Evolutionary conservation across 2,113 vertebrate species (phyloP).

Genomic region (Poicephalus meyeri): DNA sequence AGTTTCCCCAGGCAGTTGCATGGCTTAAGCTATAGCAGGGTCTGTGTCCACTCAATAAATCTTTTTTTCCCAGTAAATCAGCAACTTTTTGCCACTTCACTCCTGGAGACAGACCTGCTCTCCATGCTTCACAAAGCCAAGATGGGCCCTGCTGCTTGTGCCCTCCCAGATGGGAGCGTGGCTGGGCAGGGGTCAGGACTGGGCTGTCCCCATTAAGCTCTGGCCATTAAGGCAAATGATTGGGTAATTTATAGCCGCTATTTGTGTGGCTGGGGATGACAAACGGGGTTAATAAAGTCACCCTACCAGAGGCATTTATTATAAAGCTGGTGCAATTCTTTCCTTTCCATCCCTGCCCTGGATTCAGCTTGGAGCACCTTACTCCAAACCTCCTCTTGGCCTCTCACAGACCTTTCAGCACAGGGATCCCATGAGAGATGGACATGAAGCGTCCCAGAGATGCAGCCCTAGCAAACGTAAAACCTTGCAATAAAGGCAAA

Average conservation of each 20-base stretch:
- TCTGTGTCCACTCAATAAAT: background rate
- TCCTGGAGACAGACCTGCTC: background rate
- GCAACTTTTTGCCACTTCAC: background rate
- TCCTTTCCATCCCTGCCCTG: background rate
- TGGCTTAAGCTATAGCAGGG: no score
- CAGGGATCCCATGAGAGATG: accelerated
- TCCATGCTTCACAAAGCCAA: accelerated
- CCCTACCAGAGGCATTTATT: background rate
- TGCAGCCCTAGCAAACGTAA: background rate
- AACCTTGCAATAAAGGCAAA: background rate
- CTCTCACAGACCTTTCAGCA: background rate
- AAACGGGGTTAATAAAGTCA: constrained; percentile 22
- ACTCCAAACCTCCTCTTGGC: background rate
- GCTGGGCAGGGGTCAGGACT: accelerated
- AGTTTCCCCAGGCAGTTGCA: background rate
- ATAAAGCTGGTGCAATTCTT: background rate
- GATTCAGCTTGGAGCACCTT: background rate
- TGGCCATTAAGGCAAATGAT: background rate
- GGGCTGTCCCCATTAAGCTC: background rate
- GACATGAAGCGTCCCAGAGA: background rate
- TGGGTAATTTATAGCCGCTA: background rate
- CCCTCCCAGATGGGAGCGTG: accelerated
- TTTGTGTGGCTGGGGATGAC: background rate
- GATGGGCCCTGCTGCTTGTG: background rate
- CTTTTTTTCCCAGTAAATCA: background rate